Evolutionary conservation across 2,113 vertebrate species (phyloP).

Genomic region (Lipotes vexillifer): DNA sequence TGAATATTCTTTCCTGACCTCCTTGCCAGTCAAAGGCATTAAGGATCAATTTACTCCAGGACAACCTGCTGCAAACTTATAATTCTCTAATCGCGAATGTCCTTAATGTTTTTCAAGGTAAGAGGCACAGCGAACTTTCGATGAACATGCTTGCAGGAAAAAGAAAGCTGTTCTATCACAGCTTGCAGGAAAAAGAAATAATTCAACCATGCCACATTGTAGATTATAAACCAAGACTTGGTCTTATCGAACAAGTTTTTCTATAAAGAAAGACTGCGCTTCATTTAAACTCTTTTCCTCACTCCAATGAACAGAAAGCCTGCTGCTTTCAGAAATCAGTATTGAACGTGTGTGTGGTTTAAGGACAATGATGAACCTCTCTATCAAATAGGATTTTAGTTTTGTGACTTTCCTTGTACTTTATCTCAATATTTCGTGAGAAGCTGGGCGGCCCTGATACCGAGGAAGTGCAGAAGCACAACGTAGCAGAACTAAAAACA

Average conservation of each 20-base stretch:
- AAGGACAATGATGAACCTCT: background rate
- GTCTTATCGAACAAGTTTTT: background rate
- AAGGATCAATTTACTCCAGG: background rate
- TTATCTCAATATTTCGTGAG: background rate
- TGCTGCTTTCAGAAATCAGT: background rate
- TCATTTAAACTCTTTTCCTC: background rate
- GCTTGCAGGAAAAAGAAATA: background rate
- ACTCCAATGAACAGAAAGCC: background rate
- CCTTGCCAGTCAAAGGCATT: background rate
- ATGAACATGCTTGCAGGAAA: background rate
- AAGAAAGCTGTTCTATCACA: slow-evolving; percentile 6
- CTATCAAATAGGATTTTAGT: background rate
- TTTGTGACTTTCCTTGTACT: background rate
- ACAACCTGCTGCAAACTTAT: background rate
- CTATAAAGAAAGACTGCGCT: background rate
- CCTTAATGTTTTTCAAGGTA: background rate
- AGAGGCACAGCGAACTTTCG: background rate
- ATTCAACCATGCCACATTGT: background rate
- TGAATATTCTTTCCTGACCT: background rate
- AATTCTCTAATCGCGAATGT: background rate
- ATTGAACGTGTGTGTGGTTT: background rate
- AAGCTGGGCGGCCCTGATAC: background rate
- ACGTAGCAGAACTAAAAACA: background rate
- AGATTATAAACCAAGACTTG: background rate
- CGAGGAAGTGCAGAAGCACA: background rate